Evolutionary conservation across 2,113 vertebrate species (phyloP).

Genomic region (Bufo bufo): DNA sequence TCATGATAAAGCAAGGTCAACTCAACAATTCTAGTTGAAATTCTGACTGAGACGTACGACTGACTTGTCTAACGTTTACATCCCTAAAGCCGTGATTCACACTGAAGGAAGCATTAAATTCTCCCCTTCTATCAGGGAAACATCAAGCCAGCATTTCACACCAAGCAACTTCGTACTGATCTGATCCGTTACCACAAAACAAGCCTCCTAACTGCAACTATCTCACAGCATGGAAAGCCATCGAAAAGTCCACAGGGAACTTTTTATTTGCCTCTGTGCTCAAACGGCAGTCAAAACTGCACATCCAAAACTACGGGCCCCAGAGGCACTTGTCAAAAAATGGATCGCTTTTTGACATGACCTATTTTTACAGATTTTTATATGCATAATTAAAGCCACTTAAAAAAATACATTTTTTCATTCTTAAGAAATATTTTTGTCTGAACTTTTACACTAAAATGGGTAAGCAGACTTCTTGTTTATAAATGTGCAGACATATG

Average conservation of each 20-base stretch:
- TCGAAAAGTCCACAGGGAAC: conserved; percentile 6
- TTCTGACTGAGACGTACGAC: not conserved
- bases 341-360: conserved; percentile 25
- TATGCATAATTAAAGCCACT: conserved; percentile 39
- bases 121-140: not conserved
- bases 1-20: not conserved
- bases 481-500: not conserved
- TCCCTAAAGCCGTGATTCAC: not conserved
- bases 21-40: not conserved
- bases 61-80: not conserved
- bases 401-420: not conserved
- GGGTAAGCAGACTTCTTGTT: not conserved
- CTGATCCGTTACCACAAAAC: conserved; percentile 8
- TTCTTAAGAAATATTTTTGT: not conserved
- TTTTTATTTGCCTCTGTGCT: conserved; percentile 30
- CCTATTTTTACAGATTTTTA: conserved; percentile 53
- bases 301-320: conserved; percentile 41
- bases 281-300: not conserved
- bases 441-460: not conserved
- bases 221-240: conserved; percentile 18
- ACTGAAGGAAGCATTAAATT: not conserved
- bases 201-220: conserved; percentile 14
- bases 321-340: conserved; percentile 2
- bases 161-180: not conserved
- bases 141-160: not conserved